These are phyloP conservation scores for Drosophila bifasciata DNA, from an alignment of 1,140 invertebrate genomes.

Conservation along the genomic window DNA sequence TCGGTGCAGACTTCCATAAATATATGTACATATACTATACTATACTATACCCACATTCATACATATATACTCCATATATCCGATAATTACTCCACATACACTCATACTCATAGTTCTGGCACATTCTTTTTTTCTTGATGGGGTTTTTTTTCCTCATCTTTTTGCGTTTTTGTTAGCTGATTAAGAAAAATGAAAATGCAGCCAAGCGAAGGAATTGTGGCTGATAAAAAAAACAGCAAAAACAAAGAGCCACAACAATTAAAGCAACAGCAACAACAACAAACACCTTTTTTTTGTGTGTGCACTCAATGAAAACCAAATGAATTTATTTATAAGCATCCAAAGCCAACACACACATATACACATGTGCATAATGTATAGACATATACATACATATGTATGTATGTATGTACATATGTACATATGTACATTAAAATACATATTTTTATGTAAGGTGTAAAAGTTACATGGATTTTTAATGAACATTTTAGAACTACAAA, in stretches of 20 bases:
- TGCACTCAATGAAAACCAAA: slow-evolving; percentile 64
- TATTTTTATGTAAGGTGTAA: too few species aligned
- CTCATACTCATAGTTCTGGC: slow-evolving; percentile 3
- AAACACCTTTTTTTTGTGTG: slow-evolving; percentile 27
- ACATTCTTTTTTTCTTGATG: slow-evolving; percentile 14
- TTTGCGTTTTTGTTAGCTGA: slow-evolving; percentile 62
- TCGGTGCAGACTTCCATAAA: slow-evolving; percentile 40
- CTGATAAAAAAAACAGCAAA: slow-evolving; percentile 64
- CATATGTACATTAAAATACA: too few species aligned
- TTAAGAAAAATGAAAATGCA: slow-evolving; percentile 75
- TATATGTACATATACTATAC: too few species aligned
- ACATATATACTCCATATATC: too few species aligned
- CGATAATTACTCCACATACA: slow-evolving; percentile 62
- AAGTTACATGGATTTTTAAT: too few species aligned
- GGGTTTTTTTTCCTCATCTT: slow-evolving; percentile 24
- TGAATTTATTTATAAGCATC: slow-evolving; percentile 39
- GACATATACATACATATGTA: background rate
- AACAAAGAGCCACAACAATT: slow-evolving; percentile 7
- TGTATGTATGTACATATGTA: too few species aligned
- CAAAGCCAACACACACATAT: background rate
- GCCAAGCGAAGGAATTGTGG: slow-evolving; percentile 67
- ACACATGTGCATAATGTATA: background rate
- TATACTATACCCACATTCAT: too few species aligned
- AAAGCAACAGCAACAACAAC: slow-evolving; percentile 2
- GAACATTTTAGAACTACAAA: too few species aligned